phyloP scores from a whole-genome alignment of 2,113 vertebrate genomes.

The Mormoops blainvillei region DNA sequence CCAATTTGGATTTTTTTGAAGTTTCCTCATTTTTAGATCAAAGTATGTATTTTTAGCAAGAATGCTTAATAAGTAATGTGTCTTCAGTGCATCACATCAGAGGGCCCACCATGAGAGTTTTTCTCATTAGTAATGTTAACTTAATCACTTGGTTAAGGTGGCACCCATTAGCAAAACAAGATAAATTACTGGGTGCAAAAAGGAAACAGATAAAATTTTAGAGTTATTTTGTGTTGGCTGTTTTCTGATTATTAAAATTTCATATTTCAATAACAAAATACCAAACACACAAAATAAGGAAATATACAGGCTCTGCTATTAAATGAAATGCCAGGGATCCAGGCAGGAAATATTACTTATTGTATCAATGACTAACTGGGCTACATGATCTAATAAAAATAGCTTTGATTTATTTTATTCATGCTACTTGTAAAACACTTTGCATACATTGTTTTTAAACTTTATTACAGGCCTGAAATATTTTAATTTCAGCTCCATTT shows the following conservation, averaged over 20 bases:
- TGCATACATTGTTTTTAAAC: background rate
- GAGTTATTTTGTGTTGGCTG: background rate
- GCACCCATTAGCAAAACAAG: background rate
- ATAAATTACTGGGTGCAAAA: background rate
- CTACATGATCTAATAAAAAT: conserved; percentile 8
- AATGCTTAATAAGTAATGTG: background rate
- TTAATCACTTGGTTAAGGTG: background rate
- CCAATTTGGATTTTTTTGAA: conserved; percentile 8
- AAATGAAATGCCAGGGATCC: background rate
- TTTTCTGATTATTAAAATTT: background rate
- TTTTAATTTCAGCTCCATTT: background rate
- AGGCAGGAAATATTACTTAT: background rate
- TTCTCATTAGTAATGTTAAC: background rate
- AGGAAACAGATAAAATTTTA: conserved; percentile 20
- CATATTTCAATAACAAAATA: conserved; percentile 13
- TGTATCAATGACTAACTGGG: background rate
- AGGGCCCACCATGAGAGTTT: background rate
- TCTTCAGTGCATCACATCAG: background rate
- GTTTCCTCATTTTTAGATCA: background rate
- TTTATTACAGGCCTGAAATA: background rate
- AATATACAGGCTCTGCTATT: background rate
- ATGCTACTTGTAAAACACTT: background rate
- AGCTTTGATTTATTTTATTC: background rate
- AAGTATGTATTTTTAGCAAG: background rate
- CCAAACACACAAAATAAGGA: background rate